A percentile compares a stretch with the other conserved stretches of the same genome.
Conservation (phyloP, 53 echinoderm and acorn worm genomes). For the Holothuria leucospilota region DNA sequence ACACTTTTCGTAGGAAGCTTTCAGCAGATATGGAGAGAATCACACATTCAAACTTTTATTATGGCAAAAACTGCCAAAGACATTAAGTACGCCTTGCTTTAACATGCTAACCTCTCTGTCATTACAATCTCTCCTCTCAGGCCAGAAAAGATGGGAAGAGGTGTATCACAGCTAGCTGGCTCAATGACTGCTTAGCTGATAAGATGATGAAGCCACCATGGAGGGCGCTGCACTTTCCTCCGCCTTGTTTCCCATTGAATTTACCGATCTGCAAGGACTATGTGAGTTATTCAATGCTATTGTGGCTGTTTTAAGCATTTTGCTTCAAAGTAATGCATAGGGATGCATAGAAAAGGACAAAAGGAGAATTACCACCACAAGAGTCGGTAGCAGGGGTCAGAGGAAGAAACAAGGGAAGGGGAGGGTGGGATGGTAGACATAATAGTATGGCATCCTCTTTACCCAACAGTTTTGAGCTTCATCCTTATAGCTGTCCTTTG, state of each 20-base stretch:
- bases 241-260: slow-evolving; percentile 79
- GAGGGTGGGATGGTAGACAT: too few relatives aligned
- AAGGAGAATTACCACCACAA: too few relatives aligned
- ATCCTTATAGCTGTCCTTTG: too few relatives aligned
- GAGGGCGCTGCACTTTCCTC: slow-evolving; percentile 96
- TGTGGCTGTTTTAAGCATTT: too few relatives aligned
- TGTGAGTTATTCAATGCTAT: slow-evolving; percentile 57
- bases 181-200: slow-evolving; percentile 89
- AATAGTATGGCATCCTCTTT: too few relatives aligned
- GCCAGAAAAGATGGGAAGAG: slow-evolving; percentile 95
- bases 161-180: slow-evolving; percentile 94
- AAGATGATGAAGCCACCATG: slow-evolving; percentile 95
- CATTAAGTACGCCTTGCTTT: background rate
- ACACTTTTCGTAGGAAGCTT: background rate
- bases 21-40: background rate
- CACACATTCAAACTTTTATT: background rate
- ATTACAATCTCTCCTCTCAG: slow-evolving; percentile 25
- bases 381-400: too few relatives aligned
- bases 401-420: too few relatives aligned
- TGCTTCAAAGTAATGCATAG: too few relatives aligned
- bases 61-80: background rate
- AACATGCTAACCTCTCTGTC: too few relatives aligned
- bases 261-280: slow-evolving; percentile 87
- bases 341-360: too few relatives aligned
- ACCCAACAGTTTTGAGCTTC: too few relatives aligned